Base-by-base conservation (phyloP, 2,797 vertebrate genomes). In the Zenarchopterus dispar region DNA sequence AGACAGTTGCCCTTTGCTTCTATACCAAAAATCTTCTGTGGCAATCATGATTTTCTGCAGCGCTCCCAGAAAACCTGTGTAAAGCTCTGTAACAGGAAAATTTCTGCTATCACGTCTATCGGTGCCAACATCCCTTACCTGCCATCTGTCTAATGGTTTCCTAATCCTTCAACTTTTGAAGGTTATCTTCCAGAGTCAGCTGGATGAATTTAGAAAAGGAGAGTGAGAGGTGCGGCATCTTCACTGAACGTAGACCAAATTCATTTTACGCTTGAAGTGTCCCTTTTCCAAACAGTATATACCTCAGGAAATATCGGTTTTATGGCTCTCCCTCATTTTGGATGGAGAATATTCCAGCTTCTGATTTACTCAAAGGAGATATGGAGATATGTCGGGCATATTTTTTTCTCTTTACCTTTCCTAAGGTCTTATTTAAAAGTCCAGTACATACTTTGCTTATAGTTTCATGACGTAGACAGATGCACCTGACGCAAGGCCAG, bases 1-100 rank as follows among this genome's bases (percentile, higher is more conserved):
- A 53, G 57, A 64, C 48, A 53, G 63, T 68, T 65, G 18, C 33
- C 36, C 8, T 55, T 63, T 43, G 18, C 3, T 36, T 65, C 44
- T 26, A 24, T 11, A 8, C 9, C 1, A 23, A 23, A 57, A 31
- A 17, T 41, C 17, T 15, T 19, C 33, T 2, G 16, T 5, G 2
- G 22, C 42, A 24, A 42, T 52, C 45, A 56, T n/a, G 24, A 41
- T 46, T n/a, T 4, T 4, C 26, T 9, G 31, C 23, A 15, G 46
- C 54, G 19, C 8, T 0, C 21, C 52, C 1, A 15, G 15, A 60
- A 22, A 59, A 58, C 16, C 36, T 23, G 45, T 41, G 31, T 44
- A 21, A 58, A 41, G 1, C n/a, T 44, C 13, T 21, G 17, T 9
- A 16, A 46, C 21, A 55, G n/a, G 22, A 18, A 8, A 17, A 42